Percentiles rank a stretch among this genome's conserved stretches.
These are phyloP conservation scores for Oryzias javanicus DNA, from an alignment of 2,113 vertebrate genomes.

Conservation along the genomic window DNA sequence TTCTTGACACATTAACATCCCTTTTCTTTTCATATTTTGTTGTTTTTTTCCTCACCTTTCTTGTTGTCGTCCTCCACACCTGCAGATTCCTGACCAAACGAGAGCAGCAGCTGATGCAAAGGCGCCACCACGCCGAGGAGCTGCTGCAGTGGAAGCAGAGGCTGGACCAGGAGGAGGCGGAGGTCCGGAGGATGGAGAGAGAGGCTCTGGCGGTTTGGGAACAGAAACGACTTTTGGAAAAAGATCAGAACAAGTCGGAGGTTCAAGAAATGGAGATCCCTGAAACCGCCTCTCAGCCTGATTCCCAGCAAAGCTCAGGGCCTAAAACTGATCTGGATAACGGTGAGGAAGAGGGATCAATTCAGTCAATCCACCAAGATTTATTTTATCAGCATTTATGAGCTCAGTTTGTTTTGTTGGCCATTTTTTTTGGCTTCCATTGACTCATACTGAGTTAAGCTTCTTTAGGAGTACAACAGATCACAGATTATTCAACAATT, in stretches of 20 bases:
- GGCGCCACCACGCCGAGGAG: constrained; percentile 90
- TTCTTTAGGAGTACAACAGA: too few relatives aligned
- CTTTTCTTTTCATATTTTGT: background rate
- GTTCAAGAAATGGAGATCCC: constrained; percentile 30
- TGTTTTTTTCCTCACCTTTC: constrained; percentile 2
- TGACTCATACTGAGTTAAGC: too few relatives aligned
- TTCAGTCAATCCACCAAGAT: background rate
- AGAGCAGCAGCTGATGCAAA: constrained; percentile 93
- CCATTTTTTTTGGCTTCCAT: too few relatives aligned
- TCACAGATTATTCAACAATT: too few relatives aligned
- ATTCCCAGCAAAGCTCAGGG: constrained; percentile 36
- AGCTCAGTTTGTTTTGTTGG: too few relatives aligned
- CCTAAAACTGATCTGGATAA: constrained; percentile 44
- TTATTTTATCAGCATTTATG: too few relatives aligned
- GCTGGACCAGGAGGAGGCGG: constrained; percentile 90
- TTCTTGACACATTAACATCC: background rate
- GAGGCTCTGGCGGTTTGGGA: constrained; percentile 91
- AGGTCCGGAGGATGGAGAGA: constrained; percentile 88
- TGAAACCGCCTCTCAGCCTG: constrained; percentile 27
- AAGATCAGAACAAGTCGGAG: constrained; percentile 11
- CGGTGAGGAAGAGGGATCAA: constrained; percentile 51
- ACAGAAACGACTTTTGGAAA: constrained; percentile 60
- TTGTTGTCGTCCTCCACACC: constrained; percentile 30
- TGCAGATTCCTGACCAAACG: constrained; percentile 92
- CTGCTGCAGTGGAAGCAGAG: constrained; percentile 90